Conservation (phyloP, 2,888 invertebrate genomes). For the Ennomos erosarius region DNA sequence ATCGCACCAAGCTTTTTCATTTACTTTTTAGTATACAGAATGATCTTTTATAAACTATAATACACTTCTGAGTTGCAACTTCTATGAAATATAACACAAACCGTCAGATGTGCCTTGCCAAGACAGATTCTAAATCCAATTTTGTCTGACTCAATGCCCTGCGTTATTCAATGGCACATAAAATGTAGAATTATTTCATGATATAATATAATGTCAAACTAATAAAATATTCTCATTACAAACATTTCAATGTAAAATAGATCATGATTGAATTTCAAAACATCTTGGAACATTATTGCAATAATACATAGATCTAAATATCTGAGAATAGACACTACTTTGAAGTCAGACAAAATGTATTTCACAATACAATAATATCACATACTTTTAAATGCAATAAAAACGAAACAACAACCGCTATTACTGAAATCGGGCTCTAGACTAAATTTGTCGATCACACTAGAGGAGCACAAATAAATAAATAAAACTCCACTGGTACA, state of each 20-base stretch:
- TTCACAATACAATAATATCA: slow-evolving; percentile 83
- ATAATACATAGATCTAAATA: slow-evolving; percentile 58
- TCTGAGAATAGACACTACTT: slow-evolving; percentile 76
- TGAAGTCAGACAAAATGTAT: slow-evolving; percentile 84
- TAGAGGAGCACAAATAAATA: slow-evolving; percentile 75
- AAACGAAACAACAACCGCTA: slow-evolving; percentile 73
- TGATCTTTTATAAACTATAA: slow-evolving; percentile 82
- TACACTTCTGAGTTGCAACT: slow-evolving; percentile 74
- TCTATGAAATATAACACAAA: slow-evolving; percentile 70
- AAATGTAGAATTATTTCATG: slow-evolving; percentile 49
- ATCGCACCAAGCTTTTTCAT: slow-evolving; percentile 85
- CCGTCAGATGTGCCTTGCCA: slow-evolving; percentile 64
- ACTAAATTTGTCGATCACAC: slow-evolving; percentile 58
- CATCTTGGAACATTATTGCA: slow-evolving; percentile 67
- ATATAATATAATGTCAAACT: slow-evolving; percentile 49
- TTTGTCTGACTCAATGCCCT: slow-evolving; percentile 81
- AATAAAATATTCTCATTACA: slow-evolving; percentile 46
- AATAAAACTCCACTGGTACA: slow-evolving; percentile 83
- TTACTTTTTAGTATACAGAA: slow-evolving; percentile 85
- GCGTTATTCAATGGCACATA: slow-evolving; percentile 73
- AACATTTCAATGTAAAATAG: slow-evolving; percentile 50
- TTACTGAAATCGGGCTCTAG: slow-evolving; percentile 49
- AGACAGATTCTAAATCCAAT: slow-evolving; percentile 70
- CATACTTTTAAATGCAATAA: slow-evolving; percentile 84
- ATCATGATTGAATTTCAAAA: slow-evolving; percentile 56